phyloP scores from a whole-genome alignment of 2,797 vertebrate species.

The Acanthornis magna region DNA sequence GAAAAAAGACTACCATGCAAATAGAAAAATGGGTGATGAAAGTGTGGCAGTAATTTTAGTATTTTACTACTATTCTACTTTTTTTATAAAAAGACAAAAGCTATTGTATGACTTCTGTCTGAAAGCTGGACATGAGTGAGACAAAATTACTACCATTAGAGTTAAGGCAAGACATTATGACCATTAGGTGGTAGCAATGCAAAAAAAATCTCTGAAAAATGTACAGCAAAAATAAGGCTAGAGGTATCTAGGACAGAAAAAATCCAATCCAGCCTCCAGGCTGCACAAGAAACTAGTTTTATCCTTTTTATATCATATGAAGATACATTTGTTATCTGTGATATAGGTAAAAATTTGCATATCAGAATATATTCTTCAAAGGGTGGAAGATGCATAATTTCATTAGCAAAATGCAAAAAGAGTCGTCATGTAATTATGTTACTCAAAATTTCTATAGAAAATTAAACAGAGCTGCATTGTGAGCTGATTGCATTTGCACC shows the following conservation, averaged over 20 bases:
- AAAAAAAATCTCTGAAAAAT: background rate
- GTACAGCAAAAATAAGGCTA: background rate
- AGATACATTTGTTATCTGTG: background rate
- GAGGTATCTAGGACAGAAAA: background rate
- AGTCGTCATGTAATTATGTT: background rate
- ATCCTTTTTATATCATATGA: background rate
- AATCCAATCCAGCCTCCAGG: background rate
- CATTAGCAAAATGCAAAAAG: background rate
- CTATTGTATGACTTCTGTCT: slow-evolving; percentile 44
- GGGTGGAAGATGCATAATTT: background rate
- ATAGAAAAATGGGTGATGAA: slow-evolving; percentile 14
- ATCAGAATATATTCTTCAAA: background rate
- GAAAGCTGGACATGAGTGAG: slow-evolving; percentile 51
- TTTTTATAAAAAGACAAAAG: slow-evolving; percentile 49
- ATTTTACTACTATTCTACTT: slow-evolving; percentile 57
- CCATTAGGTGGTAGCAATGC: slow-evolving; percentile 51
- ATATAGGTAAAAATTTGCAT: background rate
- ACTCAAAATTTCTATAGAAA: background rate
- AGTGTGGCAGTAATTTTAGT: slow-evolving; percentile 46
- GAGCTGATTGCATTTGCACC: background rate
- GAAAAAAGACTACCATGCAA: background rate
- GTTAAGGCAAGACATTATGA: slow-evolving; percentile 38
- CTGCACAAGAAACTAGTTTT: background rate
- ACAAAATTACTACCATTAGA: slow-evolving; percentile 64
- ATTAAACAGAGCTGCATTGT: background rate